Evolutionary conservation across 1,140 invertebrate species (phyloP).

Genomic region (Gryon sp.): DNA sequence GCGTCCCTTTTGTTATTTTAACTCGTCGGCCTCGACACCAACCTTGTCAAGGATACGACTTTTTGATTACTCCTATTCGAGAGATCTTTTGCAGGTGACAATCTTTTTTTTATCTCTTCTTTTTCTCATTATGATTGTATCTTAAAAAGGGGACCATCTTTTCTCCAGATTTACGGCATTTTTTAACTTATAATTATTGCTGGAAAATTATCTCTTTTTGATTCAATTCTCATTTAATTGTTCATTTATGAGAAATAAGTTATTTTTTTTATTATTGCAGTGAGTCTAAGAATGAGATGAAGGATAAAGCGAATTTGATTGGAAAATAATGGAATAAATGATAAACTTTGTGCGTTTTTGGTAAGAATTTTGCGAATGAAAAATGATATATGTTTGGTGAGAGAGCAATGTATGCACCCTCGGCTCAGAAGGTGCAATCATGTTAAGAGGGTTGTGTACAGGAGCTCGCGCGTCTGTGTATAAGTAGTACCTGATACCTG

Average conservation of each 20-base stretch:
- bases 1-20: conserved; percentile 67
- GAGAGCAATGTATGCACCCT: conserved; percentile 66
- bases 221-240: no score
- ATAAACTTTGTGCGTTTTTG: no score
- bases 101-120: conserved; percentile 1
- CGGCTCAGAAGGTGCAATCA: conserved; percentile 54
- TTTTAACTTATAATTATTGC: no score
- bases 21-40: conserved; percentile 41
- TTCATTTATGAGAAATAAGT: no score
- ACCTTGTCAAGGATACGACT: conserved; percentile 55
- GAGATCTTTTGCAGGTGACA: conserved; percentile 7
- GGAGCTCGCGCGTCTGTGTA: conserved; percentile 12
- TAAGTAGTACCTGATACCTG: conserved; percentile 61
- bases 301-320: no score
- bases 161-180: not conserved
- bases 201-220: not conserved
- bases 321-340: no score
- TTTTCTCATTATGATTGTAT: not conserved
- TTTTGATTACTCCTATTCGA: conserved; percentile 55
- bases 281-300: no score
- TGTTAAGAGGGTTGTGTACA: conserved; percentile 30
- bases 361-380: conserved; percentile 9
- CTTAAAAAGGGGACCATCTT: not conserved
- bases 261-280: no score
- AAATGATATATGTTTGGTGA: conserved; percentile 42